These are phyloP conservation scores for Xiphorhynchus elegans DNA, from an alignment of 2,113 vertebrate species.

Conservation along the genomic window DNA sequence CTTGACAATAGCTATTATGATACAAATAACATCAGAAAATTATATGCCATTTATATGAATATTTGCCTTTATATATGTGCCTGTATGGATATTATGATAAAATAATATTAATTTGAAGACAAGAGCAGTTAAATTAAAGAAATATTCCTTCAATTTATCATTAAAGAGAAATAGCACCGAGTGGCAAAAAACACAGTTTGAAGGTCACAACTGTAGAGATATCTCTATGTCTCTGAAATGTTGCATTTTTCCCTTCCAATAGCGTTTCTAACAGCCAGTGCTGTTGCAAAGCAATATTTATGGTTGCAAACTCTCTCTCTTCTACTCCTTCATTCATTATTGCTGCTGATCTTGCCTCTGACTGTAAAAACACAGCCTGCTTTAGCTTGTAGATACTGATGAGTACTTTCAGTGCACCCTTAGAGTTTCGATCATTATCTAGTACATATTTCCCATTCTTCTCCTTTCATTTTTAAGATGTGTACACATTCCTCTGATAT, in stretches of 20 bases:
- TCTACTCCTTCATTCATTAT: not conserved
- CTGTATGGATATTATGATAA: not conserved
- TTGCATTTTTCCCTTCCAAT: not conserved
- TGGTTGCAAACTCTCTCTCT: not conserved
- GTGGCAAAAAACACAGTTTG: not conserved
- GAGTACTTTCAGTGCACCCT: not conserved
- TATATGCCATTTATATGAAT: not conserved
- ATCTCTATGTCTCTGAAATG: not conserved
- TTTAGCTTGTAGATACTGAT: not conserved
- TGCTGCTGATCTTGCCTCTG: not conserved
- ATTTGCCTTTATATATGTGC: not conserved
- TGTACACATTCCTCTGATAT: not conserved
- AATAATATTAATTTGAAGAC: not conserved
- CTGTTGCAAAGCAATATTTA: constrained; percentile 13
- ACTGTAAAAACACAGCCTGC: not conserved
- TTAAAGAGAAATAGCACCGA: not conserved
- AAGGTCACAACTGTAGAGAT: not conserved
- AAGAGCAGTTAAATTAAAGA: not conserved
- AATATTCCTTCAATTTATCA: not conserved
- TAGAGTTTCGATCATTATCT: not conserved
- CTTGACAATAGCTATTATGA: not conserved
- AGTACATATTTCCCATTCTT: not conserved
- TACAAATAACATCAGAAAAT: not conserved
- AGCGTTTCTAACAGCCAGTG: not conserved
- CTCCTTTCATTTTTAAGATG: not conserved